Conservation (phyloP, 30 jellyfish, hydroid and myxozoan species). For the Pseudorhiza aurosa region DNA sequence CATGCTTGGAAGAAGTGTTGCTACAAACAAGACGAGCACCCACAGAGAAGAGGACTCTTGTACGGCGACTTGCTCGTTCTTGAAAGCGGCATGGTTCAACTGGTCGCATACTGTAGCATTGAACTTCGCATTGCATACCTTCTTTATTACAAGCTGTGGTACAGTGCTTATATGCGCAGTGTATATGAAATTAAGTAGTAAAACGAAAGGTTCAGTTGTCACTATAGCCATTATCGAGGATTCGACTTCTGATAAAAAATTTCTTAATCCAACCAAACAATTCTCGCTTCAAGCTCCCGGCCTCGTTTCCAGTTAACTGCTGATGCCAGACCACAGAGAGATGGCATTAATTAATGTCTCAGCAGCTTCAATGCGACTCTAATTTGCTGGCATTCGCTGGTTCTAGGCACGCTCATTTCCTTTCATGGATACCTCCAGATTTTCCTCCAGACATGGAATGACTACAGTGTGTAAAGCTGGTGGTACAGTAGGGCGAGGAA, state of each 20-base stretch:
- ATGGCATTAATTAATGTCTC: no score
- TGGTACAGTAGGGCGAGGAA: no score
- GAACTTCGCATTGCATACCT: conserved; percentile 63
- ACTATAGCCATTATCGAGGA: conserved; percentile 8
- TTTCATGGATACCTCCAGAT: no score
- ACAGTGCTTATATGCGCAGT: conserved; percentile 68
- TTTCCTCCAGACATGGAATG: no score
- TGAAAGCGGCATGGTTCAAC: conserved; percentile 10
- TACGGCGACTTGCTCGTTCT: conserved; percentile 42
- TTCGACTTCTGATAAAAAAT: not conserved
- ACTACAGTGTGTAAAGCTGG: no score
- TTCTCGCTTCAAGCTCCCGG: no score
- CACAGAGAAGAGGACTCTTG: conserved; percentile 66
- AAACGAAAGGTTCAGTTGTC: conserved; percentile 83
- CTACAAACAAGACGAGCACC: conserved; percentile 71
- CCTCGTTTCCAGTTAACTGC: no score
- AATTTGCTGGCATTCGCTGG: no score
- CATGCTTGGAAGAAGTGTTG: conserved; percentile 75
- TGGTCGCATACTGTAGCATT: conserved; percentile 62
- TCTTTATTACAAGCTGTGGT: conserved; percentile 84
- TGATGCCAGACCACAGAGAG: no score
- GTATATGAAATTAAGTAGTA: conserved; percentile 68
- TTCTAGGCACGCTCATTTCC: no score
- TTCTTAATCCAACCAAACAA: not conserved
- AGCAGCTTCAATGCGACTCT: no score